Evolutionary conservation across 2,888 invertebrate genomes (phyloP).

Genomic region (Drosophila testacea): DNA sequence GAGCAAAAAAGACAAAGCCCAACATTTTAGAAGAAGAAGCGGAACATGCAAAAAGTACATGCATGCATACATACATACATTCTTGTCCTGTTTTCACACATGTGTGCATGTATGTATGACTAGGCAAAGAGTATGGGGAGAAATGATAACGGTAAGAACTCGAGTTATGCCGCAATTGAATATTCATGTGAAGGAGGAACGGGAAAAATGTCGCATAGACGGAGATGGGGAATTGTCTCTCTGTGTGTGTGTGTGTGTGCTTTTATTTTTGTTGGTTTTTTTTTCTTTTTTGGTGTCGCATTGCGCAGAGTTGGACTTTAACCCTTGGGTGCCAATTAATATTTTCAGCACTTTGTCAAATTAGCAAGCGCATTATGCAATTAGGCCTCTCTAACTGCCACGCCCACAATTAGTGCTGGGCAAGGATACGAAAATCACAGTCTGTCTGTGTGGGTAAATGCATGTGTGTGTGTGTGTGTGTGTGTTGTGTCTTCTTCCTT

Average conservation of each 20-base stretch:
- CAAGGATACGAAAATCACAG: not conserved
- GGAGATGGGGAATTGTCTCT: not conserved
- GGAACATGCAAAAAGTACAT: no score
- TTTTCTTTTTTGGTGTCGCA: constrained; percentile 4
- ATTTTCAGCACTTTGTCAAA: constrained; percentile 22
- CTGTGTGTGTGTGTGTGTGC: no score
- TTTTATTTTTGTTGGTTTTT: not conserved
- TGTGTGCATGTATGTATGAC: no score
- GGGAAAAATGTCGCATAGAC: not conserved
- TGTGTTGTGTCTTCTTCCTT: constrained; percentile 11
- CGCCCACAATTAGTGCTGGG: not conserved
- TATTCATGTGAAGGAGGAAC: constrained; percentile 1
- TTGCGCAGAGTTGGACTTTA: constrained; percentile 8
- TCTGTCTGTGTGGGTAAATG: not conserved
- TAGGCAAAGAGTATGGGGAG: not conserved
- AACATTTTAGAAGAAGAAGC: not conserved
- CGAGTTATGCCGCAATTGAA: not conserved
- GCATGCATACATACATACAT: no score
- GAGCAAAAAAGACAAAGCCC: no score
- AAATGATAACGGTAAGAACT: not conserved
- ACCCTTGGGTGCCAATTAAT: constrained; percentile 19
- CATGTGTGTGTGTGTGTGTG: not conserved
- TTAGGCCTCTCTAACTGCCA: constrained; percentile 4
- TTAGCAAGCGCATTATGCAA: constrained; percentile 34
- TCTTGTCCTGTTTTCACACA: no score